Evolutionary conservation across 2,888 invertebrate genomes (phyloP), one percentile per base, ranked within the genome.

Genomic region (Pandemis cinnamomeana): DNA sequence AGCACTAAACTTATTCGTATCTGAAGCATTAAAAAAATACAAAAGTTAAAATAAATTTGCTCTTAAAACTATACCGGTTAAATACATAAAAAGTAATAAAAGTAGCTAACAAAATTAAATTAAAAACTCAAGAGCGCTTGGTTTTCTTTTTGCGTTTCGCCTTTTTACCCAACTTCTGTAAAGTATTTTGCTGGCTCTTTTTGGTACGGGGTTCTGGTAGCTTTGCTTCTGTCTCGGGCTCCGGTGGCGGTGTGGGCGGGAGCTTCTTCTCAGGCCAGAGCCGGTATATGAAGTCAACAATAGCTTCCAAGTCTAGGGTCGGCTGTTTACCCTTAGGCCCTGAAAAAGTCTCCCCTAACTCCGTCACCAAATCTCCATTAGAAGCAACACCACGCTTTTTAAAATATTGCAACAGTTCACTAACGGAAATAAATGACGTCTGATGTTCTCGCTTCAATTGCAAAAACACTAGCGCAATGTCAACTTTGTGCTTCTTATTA

Each of bases 381-480:
- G 44, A 44, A 68, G 44, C 58, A 68, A 68, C 58, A 7, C 58
- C 58, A n/a, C 53, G 55, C 8, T 20, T 58, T 13, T 55, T 68
- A 5, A 68, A 55, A 58, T 58, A 68, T 5, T 79, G 78, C 1
- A 75, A 8, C 63, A 83, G 75, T 7, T 77, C 79, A 41, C 81
- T 82, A 0, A 78, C 70, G 13, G 71, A n/a, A n/a, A 81, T 46
- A 44, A 68, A 78, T 0, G 80, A 79, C 15, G 71, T 77, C 0
- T 71, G 15, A 15, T 51, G 71, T 2, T 80, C 78, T 62, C 80
- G 82, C 44, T 55, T 67, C 20, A 85, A 62, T 5, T 67, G 72
- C 68, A 83, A 76, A 68, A 86, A 84, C 73, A 81, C 84, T 8
- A 82, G 46, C 0, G 78, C 80, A 11, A 84, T 75, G 64, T 87